Evolutionary conservation across 1,140 invertebrate genomes (phyloP).

Genomic region (Macrobrachium nipponense): DNA sequence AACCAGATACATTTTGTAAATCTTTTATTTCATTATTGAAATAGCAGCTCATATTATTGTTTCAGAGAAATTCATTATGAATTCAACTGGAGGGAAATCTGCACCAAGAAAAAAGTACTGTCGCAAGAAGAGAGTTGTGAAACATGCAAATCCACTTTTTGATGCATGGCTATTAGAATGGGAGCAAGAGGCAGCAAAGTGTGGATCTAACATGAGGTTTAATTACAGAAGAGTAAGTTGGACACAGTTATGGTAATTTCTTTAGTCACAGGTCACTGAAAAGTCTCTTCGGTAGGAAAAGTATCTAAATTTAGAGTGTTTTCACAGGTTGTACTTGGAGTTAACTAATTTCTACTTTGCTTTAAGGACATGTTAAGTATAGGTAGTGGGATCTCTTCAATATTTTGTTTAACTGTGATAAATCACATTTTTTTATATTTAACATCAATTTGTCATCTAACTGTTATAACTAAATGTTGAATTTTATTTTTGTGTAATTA

Average conservation of each 20-base stretch:
- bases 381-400: no score
- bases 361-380: no score
- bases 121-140: constrained; percentile 22
- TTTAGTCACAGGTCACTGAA: no score
- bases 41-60: neutral
- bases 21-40: neutral
- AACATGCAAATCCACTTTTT: constrained; percentile 84
- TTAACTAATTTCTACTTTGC: no score
- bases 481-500: no score
- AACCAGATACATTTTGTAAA: neutral
- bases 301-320: no score
- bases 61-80: neutral
- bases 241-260: neutral
- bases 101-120: constrained; percentile 26
- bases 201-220: constrained; percentile 78
- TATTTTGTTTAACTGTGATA: no score
- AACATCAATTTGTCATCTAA: no score
- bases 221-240: constrained; percentile 76
- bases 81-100: neutral
- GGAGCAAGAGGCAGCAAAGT: constrained; percentile 78
- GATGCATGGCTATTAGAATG: constrained; percentile 85
- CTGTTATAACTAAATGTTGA: no score
- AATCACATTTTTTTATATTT: no score
- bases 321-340: no score
- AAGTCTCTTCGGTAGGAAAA: no score